Evolutionary conservation across 2,888 invertebrate species (phyloP), one percentile per base, ranked within the genome.

Genomic region (Aleiodes testaceus): DNA sequence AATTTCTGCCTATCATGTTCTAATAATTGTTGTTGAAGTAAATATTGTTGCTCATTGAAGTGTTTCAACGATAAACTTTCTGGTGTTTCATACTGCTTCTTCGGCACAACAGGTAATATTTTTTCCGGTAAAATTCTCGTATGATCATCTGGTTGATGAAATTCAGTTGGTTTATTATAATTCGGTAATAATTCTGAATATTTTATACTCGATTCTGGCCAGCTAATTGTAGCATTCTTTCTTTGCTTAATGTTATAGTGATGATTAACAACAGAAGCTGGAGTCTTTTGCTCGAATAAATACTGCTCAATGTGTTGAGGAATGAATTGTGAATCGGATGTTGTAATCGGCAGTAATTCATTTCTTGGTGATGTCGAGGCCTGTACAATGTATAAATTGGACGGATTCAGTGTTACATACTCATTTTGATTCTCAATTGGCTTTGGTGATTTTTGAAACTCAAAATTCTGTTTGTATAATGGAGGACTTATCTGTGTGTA

Each of bases 41-140:
- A 65, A 30, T 81, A 86, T 64, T 87, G 87, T 65, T 87, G 86
- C 73, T 87, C 86, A 73, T 87, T 86, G 66, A 83, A 87, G 67
- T 87, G 87, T 61, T 85, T 87, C 63, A 87, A 67, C 0, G 86
- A 86, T 49, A 87, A 77, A 47, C 85, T 87, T 69, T 86, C 87
- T 0, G 86, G 86, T 0, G 87, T 87, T 70, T 86, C 87, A 71
- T 83, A 85, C 7, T 83, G 78, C 2, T 75, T 71, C 50, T 81
- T 78, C 6, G 77, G 71, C 0, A 75, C 76, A 14, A 76, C 84
- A 80, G 0, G 79, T 72, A 1, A 79, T 52, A 52, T 82, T 79
- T 49, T 85, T 82, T 14, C 64, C 42, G 6, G 72, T 73, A 36
- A 6, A 42, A 42, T 42, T 59, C 42, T 36, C 7, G 36, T 30